Evolutionary conservation across 1,140 invertebrate genomes (phyloP), one percentile per base, ranked within the genome.

Genomic region (Nylanderia fulva): DNA sequence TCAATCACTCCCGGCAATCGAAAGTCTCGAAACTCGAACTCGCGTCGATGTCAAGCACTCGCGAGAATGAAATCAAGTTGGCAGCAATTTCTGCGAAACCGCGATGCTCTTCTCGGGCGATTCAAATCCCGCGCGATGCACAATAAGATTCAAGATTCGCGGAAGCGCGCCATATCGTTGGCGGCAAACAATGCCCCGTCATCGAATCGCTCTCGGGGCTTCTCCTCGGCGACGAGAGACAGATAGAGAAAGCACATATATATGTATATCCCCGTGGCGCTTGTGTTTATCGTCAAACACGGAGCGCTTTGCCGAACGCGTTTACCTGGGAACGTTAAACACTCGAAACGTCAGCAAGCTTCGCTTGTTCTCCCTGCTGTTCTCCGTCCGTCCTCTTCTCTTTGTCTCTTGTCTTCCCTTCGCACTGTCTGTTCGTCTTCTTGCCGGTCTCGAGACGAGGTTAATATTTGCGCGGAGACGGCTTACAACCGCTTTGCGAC

Each of bases 201-300:
- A n/a, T 52, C n/a, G 11, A 66, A 21, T 27, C 48, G 29, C 29
- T n/a, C 71, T 8, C 27, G 58, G 27, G 24, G 15, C n/a, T 2
- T 29, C 66, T 52, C 66, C n/a, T n/a, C 29, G 29, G 29, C 29
- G 29, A 3, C 29, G 29, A 33, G 29, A 33, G 29, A 33, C n/a
- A 33, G 29, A 33, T 1, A 33, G 29, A 33, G 29, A 33, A 3
- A 33, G 29, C 1, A 33, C 29, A 3, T 33, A 33, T 33, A 33
- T 33, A n/a, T n/a, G n/a, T n/a, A n/a, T n/a, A n/a, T 36, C 18
- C 18, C 69, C 75, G 56, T 39, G 15, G 3, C 45, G 45, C 45
- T 48, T 80, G 48, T 72, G 60, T 91, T 91, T 91, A 88, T 87
- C 85, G 85, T 86, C 85, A 90, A 92, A 91, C 88, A 91, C 83